Evolutionary conservation across 1,140 invertebrate species (phyloP).

Genomic region (Pogonus chalceus): DNA sequence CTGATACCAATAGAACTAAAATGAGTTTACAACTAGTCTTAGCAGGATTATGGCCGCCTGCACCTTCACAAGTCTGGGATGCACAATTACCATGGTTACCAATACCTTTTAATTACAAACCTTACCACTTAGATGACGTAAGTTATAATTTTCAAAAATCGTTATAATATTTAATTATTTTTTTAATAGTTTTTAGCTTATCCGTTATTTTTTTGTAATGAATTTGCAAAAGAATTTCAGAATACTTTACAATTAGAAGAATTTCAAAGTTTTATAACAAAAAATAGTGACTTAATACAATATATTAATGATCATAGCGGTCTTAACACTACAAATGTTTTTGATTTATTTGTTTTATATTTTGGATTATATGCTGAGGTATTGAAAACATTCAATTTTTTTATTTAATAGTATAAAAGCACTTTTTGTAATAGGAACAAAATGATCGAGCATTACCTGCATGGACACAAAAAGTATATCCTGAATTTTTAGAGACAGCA

Average conservation of each 20-base stretch:
- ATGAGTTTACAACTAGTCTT: slow-evolving; percentile 36
- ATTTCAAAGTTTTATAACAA: not conserved
- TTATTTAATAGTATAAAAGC: not conserved
- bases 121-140: not conserved
- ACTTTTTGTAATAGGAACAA: not conserved
- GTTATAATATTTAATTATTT: not conserved
- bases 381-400: not conserved
- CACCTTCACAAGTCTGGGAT: slow-evolving; percentile 24
- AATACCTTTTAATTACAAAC: slow-evolving; percentile 22
- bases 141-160: not conserved
- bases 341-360: not conserved
- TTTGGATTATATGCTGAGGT: not conserved
- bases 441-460: not conserved
- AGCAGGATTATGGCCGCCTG: slow-evolving; percentile 32
- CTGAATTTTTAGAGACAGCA: not conserved
- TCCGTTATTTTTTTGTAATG: not conserved
- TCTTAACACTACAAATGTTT: not conserved
- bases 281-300: not conserved
- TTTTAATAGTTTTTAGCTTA: not conserved
- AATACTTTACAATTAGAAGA: not conserved
- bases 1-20: slow-evolving; percentile 46
- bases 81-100: slow-evolving; percentile 32
- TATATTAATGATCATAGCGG: not conserved
- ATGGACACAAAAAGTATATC: slow-evolving; percentile 6
- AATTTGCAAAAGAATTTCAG: not conserved